Conservation (phyloP, 2,888 invertebrate species). For the Petrolisthes cinctipes region DNA sequence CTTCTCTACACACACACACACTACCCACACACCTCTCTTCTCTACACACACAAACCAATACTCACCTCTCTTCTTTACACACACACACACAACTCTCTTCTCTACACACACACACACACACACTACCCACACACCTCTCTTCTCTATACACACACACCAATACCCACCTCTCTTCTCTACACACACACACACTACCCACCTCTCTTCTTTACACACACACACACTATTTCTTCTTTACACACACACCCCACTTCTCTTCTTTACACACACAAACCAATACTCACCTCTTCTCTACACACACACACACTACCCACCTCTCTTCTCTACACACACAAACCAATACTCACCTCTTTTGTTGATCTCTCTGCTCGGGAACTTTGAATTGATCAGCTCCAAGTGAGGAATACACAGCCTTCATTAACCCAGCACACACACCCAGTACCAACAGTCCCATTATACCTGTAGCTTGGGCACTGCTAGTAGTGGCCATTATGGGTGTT, state of each 20-base stretch:
- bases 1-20: not conserved
- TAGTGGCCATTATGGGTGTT: conserved; percentile 48
- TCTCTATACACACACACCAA: not conserved
- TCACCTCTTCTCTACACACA: not conserved
- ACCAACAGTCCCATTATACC: conserved; percentile 53
- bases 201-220: not conserved
- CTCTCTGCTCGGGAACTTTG: conserved; percentile 46
- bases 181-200: not conserved
- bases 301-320: too few relatives aligned
- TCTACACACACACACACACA: not conserved
- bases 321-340: not conserved
- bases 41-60: not conserved
- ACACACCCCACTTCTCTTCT: not conserved
- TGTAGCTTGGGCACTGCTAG: conserved; percentile 33
- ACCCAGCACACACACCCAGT: conserved; percentile 54
- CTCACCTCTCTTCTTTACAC: conserved; percentile 19
- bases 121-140: not conserved
- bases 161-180: not conserved
- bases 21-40: too few relatives aligned
- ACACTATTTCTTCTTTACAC: too few relatives aligned
- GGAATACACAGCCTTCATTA: conserved; percentile 58
- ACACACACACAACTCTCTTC: not conserved
- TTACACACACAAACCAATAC: not conserved
- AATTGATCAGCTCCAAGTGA: conserved; percentile 55
- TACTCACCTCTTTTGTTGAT: conserved; percentile 30